These are phyloP conservation scores for Melanotaenia boesemani DNA, from an alignment of 2,797 vertebrate genomes.

Conservation along the genomic window DNA sequence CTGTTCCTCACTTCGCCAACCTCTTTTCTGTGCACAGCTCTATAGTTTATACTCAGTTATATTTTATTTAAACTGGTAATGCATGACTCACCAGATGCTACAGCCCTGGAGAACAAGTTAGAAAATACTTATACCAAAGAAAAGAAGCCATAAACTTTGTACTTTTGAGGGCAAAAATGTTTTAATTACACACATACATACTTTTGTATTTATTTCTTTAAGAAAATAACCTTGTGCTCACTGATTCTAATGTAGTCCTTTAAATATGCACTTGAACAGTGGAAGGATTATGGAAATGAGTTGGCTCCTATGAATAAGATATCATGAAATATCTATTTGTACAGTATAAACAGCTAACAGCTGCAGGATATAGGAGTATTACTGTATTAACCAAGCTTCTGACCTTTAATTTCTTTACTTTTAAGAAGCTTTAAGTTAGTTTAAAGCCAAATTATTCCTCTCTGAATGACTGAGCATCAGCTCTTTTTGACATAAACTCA, in stretches of 20 bases:
- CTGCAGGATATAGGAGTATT: neutral
- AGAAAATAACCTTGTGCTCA: neutral
- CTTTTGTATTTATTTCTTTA: conserved; percentile 1
- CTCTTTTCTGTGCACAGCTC: neutral
- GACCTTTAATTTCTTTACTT: neutral
- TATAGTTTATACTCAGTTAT: neutral
- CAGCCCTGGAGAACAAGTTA: neutral
- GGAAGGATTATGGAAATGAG: conserved; percentile 51
- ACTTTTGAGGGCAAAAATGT: neutral
- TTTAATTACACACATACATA: neutral
- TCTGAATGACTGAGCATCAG: too few relatives aligned
- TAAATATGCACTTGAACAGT: conserved; percentile 21
- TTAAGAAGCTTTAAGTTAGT: neutral
- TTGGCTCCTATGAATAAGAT: conserved; percentile 30
- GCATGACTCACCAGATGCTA: neutral
- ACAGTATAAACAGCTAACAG: neutral
- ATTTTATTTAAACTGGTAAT: conserved; percentile 12
- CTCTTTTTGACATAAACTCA: too few relatives aligned
- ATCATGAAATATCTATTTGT: conserved; percentile 5
- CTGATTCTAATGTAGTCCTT: neutral
- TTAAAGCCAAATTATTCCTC: too few relatives aligned
- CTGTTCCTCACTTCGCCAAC: conserved; percentile 24
- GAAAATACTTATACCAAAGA: neutral
- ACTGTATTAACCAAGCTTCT: neutral
- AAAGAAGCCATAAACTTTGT: neutral